Conservation (phyloP, 2,113 vertebrate species). For the Poicephalus gulielmi region DNA sequence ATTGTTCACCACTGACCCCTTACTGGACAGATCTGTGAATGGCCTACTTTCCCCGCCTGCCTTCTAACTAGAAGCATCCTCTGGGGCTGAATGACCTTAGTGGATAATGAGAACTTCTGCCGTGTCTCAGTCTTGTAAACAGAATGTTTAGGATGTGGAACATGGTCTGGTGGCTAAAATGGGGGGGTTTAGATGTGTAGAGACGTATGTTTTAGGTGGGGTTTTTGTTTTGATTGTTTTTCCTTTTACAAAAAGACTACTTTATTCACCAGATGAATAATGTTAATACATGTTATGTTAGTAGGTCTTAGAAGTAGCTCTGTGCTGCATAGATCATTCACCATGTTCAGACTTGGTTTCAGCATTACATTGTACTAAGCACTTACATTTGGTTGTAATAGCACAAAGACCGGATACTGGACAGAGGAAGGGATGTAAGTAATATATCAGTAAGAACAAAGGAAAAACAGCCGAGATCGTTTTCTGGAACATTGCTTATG, state of each 20-base stretch:
- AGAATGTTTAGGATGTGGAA: background rate
- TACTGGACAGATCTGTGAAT: conserved; percentile 36
- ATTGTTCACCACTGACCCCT: conserved; percentile 54
- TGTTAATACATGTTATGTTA: background rate
- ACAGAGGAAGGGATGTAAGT: background rate
- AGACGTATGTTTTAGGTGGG: background rate
- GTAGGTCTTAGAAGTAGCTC: background rate
- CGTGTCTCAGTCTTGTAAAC: conserved; percentile 32
- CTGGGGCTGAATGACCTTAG: conserved; percentile 31
- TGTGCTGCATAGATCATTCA: background rate
- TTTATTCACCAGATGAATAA: background rate
- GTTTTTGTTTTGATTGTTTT: background rate
- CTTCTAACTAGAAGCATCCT: conserved; percentile 52
- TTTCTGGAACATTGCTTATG: background rate
- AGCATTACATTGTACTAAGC: background rate
- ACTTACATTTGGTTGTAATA: background rate
- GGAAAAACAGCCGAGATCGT: background rate
- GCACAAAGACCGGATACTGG: background rate
- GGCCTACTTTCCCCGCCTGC: conserved; percentile 55
- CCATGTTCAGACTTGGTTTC: background rate
- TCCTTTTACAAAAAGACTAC: background rate
- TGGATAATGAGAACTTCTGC: conserved; percentile 53
- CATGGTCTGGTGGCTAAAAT: background rate
- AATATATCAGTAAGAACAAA: background rate
- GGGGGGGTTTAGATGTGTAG: background rate